These are phyloP conservation scores for Theodoxus fluviatilis DNA, from an alignment of 2,888 invertebrate species.

Conservation along the genomic window DNA sequence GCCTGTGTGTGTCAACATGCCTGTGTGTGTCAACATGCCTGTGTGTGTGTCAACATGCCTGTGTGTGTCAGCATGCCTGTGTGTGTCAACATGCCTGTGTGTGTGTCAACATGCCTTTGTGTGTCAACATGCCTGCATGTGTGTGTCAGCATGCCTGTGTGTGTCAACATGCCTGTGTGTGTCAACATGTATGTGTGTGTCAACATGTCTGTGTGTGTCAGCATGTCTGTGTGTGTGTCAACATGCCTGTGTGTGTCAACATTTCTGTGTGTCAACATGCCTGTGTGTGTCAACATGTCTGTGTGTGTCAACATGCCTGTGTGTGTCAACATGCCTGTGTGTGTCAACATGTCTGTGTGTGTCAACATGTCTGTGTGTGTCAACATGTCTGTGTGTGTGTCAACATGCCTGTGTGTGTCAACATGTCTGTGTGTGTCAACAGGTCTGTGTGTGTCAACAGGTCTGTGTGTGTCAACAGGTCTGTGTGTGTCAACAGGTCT, in stretches of 20 bases:
- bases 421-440: background rate
- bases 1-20: background rate
- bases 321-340: too few species aligned
- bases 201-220: constrained; percentile 6
- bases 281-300: constrained; percentile 3
- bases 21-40: background rate
- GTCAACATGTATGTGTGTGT: background rate
- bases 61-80: constrained; percentile 8
- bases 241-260: background rate
- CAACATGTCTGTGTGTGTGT: background rate
- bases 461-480: background rate
- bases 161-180: constrained; percentile 6
- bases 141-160: background rate
- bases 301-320: background rate
- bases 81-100: background rate
- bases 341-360: too few species aligned
- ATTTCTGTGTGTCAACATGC: background rate
- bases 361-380: constrained; percentile 2
- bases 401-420: background rate
- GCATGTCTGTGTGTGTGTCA: background rate
- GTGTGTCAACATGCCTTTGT: too few species aligned
- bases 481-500: too few species aligned
- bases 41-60: background rate
- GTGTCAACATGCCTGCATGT: too few species aligned
- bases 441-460: background rate